Evolutionary conservation across 2,113 vertebrate species (phyloP).

Genomic region (Hippocampus mohnikei): DNA sequence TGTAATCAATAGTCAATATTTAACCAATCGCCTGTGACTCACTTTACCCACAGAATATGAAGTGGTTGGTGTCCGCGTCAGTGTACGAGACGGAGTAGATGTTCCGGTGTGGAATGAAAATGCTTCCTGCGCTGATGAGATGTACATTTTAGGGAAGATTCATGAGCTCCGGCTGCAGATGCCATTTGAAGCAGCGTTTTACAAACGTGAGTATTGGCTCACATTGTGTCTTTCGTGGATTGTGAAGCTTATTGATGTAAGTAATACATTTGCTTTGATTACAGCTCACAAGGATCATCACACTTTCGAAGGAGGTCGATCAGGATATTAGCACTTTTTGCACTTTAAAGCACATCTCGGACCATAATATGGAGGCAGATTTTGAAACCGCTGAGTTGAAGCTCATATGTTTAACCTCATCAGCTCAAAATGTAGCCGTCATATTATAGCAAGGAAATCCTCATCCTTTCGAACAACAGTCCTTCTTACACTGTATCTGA

Average conservation of each 20-base stretch:
- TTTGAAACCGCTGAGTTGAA: conserved; percentile 17
- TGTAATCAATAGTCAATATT: background rate
- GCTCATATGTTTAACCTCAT: conserved; percentile 16
- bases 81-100: conserved; percentile 88
- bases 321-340: conserved; percentile 77
- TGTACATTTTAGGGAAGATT: conserved; percentile 86
- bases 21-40: conserved; percentile 5
- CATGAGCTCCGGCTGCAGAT: conserved; percentile 86
- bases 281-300: conserved; percentile 93
- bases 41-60: conserved; percentile 81
- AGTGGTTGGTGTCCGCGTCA: conserved; percentile 91
- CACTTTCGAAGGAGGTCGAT: conserved; percentile 89
- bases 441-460: conserved; percentile 12
- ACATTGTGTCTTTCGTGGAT: background rate
- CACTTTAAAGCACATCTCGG: conserved; percentile 45
- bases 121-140: conserved; percentile 82
- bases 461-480: conserved; percentile 17
- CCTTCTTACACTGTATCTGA: conserved; percentile 15
- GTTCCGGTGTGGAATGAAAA: conserved; percentile 97
- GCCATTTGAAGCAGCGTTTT: conserved; percentile 92
- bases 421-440: conserved; percentile 27
- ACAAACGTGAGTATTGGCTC: conserved; percentile 86
- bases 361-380: conserved; percentile 15
- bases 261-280: conserved; percentile 45
- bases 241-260: background rate